Evolutionary conservation across 2,888 invertebrate genomes (phyloP), one percentile per base, ranked within the genome.

Genomic region (Drosophila trichaetosa): DNA sequence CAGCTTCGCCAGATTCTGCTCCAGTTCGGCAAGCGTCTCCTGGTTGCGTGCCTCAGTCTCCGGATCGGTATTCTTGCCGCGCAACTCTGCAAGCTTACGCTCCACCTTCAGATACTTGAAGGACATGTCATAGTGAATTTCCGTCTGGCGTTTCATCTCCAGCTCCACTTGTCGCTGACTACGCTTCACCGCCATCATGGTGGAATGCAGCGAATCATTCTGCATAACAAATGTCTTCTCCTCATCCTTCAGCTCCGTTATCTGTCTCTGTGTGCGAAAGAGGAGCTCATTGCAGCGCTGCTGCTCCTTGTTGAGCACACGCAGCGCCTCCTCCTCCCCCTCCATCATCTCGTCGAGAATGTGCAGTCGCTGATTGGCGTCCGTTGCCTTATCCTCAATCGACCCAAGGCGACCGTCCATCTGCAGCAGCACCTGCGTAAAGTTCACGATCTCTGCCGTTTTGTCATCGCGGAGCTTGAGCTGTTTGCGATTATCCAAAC

Each of bases 71-170:
- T 91, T 82, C 7, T 84, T 90, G 27, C 94, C 94, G 66, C 93
- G 91, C 29, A 94, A 51, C 21, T 90, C 91, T 4, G 90, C 89
- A 4, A 94, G 83, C 49, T 93, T 91, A 21, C 92, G 92, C 83
- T 94, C 94, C 36, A 93, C 63, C 73, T 94, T 91, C 63, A 94
- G 91, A 29, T 93, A 93, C 87, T 92, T 93, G 64, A 93, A 93
- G 27, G 93, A 92, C 91, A 95, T 93, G 46, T 94, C 93, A 79
- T 96, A 96, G 11, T 95, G 92, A 0, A 94, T 92, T 91, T 96
- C 96, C 74, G 95, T 95, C 76, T 95, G 94, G 52, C 88, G 93
- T 80, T 93, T 93, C n/a, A 95, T 83, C 42, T 93, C 93, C 67
- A 93, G 94, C 80, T 94, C 93, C 13, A 79, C 71, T 21, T 80